Evolutionary conservation across 64 coral and sea anemone species (phyloP), one percentile per base, ranked within the genome.

Genomic region (Acropora yongei): DNA sequence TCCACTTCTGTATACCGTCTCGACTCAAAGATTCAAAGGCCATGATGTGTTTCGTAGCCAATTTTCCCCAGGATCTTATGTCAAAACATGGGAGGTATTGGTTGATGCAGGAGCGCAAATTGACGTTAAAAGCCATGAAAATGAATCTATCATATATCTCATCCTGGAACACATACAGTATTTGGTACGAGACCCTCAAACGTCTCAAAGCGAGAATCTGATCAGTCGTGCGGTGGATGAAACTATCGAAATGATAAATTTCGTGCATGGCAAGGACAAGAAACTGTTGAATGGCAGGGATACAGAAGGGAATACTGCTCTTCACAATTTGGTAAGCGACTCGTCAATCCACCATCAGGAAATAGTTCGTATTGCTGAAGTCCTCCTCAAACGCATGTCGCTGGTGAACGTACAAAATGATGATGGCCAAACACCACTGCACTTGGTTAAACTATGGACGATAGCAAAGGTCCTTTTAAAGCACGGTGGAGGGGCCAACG

Each of bases 391-490:
- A 0, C n/a, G 80, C 58, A 11, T 11, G 80, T 11, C 47, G 68
- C 30, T 30, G 1, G 80, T 68, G 41, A 84, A 84, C 43, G 40
- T 67, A 1, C 7, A 0, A 1, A 84, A 84, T 42, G 41, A 84
- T 49, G 42, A 84, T n/a, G 80, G 18, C 0, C 42, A 46, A 4
- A 66, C 80, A 18, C 80, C 80, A 3, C 44, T 83, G 57, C 80
- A 83, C 30, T 65, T 83, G 12, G 80, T 41, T 0, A 83, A 4
- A 65, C 45, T 42, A 41, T 83, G 80, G 80, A 14, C 40, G 1
- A 67, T 83, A 57, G 80, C 80, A 1, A 10, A 68, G 18, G 44
- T 84, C 17, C 80, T 68, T 84, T 47, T 83, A 57, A 16, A 67
- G 12, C 2, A 44, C 6, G 44, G 61, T n/a, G 57, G 58, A 18